A percentile compares a stretch with the other conserved stretches of the same genome.
Conservation (phyloP, 2,797 vertebrate genomes). For the Synanceia verrucosa region DNA sequence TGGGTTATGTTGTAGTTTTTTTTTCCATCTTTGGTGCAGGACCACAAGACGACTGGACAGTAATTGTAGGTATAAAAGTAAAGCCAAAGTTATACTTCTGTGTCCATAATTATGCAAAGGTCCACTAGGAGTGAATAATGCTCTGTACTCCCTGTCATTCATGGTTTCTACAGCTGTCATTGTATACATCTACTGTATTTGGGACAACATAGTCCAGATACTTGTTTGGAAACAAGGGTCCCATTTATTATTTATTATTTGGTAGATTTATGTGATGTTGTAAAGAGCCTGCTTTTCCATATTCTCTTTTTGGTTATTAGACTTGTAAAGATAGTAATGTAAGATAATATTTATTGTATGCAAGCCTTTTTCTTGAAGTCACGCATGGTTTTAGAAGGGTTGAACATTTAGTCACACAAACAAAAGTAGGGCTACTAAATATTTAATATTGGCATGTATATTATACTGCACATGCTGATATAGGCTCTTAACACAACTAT, state of each 20-base stretch:
- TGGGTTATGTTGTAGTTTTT: neutral
- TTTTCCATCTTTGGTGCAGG: neutral
- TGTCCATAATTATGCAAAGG: neutral
- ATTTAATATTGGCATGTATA: too few species aligned
- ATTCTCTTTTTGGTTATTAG: neutral
- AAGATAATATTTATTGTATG: neutral
- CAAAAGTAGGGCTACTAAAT: too few species aligned
- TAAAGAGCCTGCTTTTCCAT: neutral
- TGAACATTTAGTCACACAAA: neutral
- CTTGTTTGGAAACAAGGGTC: neutral
- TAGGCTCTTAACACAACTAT: too few species aligned
- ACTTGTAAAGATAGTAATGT: too few species aligned
- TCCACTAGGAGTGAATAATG: too few species aligned
- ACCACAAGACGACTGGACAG: neutral
- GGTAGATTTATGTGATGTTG: neutral
- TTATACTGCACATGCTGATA: too few species aligned
- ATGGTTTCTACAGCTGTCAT: neutral
- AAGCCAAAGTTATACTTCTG: neutral
- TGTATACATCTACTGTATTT: fast-evolving
- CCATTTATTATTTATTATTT: neutral
- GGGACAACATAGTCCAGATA: neutral
- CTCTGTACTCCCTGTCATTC: too few species aligned
- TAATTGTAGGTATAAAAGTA: neutral
- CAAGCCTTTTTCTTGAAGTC: neutral
- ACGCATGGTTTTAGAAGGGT: neutral